Evolutionary conservation across 2,797 vertebrate species (phyloP), one percentile per base, ranked within the genome.

Genomic region (Oreonectes daqikongensis): DNA sequence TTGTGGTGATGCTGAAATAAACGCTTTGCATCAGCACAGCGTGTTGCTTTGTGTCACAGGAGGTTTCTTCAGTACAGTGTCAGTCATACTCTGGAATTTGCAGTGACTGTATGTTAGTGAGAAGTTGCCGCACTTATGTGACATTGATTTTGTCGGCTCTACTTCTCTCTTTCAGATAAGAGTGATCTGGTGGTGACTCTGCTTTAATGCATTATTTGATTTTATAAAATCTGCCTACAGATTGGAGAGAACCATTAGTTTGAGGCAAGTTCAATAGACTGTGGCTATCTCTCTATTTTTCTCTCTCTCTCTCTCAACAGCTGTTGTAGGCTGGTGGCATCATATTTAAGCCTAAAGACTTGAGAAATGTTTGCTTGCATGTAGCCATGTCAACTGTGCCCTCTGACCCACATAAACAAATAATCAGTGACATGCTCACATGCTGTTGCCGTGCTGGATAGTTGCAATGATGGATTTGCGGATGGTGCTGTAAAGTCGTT

Each of bases 241-340:
- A 70, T 86, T 87, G 81, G 74, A 80, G 69, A 53, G 63, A 77
- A 84, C 72, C 64, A 79, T 85, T 84, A 80, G 82, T 81, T 77
- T 48, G 50, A 52, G 32, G 24, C 48, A 11, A 8, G 32, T 8
- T 7, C 7, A 8, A 35, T 8, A 35, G 32, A 35, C 32, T 35
- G 32, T 35, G 32, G 8, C 8, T 35, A 8, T 35, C 17, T 68
- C 22, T 65, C 61, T 46, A 26, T 72, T 0, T 81, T 78, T 74
- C 78, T 79, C 72, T 38, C 3, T 72, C 53, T 77, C 57, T 60
- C 69, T 78, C 26, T 40, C 67, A 57, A 48, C 79, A 79, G 84
- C 83, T 87, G 84, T 72, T 82, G 50, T 69, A 52, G 65, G 82
- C 69, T 78, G 22, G 69, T 82, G 78, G 80, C 74, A 71, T 79